Conservation (phyloP, 2,797 vertebrate genomes). For the Phrynocephalus forsythii region DNA sequence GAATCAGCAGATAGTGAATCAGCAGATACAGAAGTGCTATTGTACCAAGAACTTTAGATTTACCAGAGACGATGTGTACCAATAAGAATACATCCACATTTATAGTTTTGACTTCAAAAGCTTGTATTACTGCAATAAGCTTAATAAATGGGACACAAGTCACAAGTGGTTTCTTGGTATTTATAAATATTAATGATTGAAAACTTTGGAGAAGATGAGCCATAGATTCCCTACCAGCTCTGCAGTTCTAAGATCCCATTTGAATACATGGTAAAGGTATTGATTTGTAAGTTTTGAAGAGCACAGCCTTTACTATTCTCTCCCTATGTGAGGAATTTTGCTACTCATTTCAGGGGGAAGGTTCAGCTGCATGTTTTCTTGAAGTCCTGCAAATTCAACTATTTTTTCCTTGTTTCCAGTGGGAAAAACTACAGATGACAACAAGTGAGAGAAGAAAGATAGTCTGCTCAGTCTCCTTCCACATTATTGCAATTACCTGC, state of each 20-base stretch:
- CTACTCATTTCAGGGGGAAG: not conserved
- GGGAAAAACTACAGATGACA: slow-evolving; percentile 97
- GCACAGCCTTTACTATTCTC: not conserved
- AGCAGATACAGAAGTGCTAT: too few relatives aligned
- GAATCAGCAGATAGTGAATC: too few relatives aligned
- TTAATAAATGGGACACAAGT: slow-evolving; percentile 6
- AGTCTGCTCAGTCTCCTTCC: slow-evolving; percentile 94
- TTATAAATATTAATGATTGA: too few relatives aligned
- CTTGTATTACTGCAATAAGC: slow-evolving; percentile 7
- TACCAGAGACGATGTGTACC: not conserved
- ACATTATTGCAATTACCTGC: slow-evolving; percentile 91
- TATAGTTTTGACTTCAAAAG: not conserved
- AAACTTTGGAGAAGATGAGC: too few relatives aligned
- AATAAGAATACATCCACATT: not conserved
- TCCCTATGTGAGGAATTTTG: not conserved
- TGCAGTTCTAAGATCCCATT: too few relatives aligned
- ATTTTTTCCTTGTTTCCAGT: slow-evolving; percentile 79
- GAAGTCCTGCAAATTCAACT: not conserved
- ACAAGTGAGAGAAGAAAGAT: slow-evolving; percentile 93
- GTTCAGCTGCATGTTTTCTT: not conserved
- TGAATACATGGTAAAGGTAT: not conserved
- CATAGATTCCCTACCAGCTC: too few relatives aligned
- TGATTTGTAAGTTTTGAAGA: not conserved
- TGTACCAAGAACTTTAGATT: not conserved
- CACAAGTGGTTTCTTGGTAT: not conserved